Evolutionary conservation across 2,113 vertebrate species (phyloP), one percentile per base, ranked within the genome.

Genomic region (Xiphias gladius): DNA sequence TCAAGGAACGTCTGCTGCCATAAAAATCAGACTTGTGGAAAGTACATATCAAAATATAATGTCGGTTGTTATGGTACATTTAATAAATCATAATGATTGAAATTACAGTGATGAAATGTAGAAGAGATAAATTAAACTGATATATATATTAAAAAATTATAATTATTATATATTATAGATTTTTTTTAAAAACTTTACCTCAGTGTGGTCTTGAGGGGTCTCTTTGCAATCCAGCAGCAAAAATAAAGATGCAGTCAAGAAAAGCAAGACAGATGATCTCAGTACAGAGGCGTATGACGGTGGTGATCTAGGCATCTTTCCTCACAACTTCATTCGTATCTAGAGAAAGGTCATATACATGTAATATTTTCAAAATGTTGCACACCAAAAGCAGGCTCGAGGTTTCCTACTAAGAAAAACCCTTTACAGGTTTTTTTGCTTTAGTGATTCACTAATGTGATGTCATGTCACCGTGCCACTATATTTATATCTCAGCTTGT

Each of bases 211-310:
- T 22, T 41, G 54, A 28, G 39, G 43, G 16, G 59, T 71, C 35
- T 82, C 7, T 72, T 65, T 80, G 43, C 90, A 86, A 50, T 89
- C 68, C 39, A 88, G 57, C 57, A 50, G 59, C 41, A 86, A 58
- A 65, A 86, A 79, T n/a, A 78, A 82, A 70, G 83, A 77, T 7
- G 76, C 10, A 16, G 64, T 43, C 32, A 94, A 83, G 26, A 92
- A 24, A 0, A 95, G 24, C 75, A 90, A 16, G 5, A 86, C 52
- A 24, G 75, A 61, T 0, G 26, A 76, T 28, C 76, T 73, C 41
- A 70, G 66, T n/a, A 52, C 35, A 61, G 57, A 79, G 20, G 77
- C 77, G 55, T 5, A 41, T 13, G 63, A 54, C 26, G 13, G 19
- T 65, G 43, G 20, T 6, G 73, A 73, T 26, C 77, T 62, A 20